Evolutionary conservation across 1,140 invertebrate genomes (phyloP).

Genomic region (Eriocheir sinensis): DNA sequence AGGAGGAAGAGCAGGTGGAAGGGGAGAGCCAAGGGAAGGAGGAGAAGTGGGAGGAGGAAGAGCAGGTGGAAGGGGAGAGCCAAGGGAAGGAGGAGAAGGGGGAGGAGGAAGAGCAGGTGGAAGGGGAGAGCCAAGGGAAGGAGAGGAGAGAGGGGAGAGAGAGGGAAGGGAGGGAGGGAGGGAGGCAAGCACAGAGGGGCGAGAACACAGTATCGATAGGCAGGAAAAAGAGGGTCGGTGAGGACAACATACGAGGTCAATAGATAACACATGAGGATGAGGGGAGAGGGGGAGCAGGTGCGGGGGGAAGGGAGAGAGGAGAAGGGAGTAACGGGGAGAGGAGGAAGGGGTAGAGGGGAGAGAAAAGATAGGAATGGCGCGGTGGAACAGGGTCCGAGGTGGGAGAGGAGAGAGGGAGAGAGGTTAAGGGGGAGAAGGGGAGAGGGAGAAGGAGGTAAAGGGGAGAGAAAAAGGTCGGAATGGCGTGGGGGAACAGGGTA

Average conservation of each 20-base stretch:
- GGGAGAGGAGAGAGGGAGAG: not conserved
- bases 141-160: not conserved
- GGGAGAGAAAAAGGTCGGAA: not conserved
- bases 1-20: not conserved
- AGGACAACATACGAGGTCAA: not conserved
- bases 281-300: not conserved
- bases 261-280: not conserved
- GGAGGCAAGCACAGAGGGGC: not conserved
- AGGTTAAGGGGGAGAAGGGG: no score
- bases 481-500: not conserved
- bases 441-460: not conserved
- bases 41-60: no score
- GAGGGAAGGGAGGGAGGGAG: slow-evolving; percentile 17
- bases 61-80: no score
- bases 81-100: not conserved
- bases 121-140: no score
- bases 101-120: not conserved
- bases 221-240: not conserved
- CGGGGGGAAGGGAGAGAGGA: not conserved
- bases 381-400: not conserved
- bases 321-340: not conserved
- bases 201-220: not conserved
- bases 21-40: no score
- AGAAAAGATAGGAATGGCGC: not conserved
- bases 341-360: not conserved